phyloP scores from a whole-genome alignment of 2,113 vertebrate species.

The Reinhardtius hippoglossoides region DNA sequence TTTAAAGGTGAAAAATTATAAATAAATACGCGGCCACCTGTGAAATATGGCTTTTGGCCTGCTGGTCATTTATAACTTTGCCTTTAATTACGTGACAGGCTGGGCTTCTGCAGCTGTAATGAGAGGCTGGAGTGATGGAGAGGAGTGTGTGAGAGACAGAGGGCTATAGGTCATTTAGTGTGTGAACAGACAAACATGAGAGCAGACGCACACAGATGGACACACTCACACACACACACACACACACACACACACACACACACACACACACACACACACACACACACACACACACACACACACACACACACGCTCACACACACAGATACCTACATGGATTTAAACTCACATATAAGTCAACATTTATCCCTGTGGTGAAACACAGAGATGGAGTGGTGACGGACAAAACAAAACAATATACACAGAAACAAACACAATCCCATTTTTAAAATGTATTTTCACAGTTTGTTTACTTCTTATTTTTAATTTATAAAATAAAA shows the following conservation, averaged over 20 bases:
- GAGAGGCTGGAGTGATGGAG: constrained; percentile 83
- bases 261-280: neutral
- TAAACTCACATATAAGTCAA: neutral
- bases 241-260: too few species aligned
- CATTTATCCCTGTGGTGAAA: neutral
- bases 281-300: neutral
- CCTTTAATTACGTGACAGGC: constrained; percentile 84
- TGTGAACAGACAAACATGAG: constrained; percentile 59
- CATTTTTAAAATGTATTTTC: neutral
- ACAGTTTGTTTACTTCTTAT: neutral
- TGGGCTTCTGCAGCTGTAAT: constrained; percentile 77
- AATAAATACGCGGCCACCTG: constrained; percentile 81
- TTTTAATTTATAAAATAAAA: neutral
- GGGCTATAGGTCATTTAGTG: constrained; percentile 73
- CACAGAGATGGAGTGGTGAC: neutral
- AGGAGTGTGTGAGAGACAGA: constrained; percentile 71
- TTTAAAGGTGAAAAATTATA: constrained; percentile 84
- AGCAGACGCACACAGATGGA: constrained; percentile 47
- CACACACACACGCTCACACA: too few species aligned
- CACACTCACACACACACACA: constrained; percentile 12
- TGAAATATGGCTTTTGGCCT: constrained; percentile 84
- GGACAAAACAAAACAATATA: neutral
- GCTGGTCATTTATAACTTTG: constrained; percentile 84
- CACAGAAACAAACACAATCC: neutral
- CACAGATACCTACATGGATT: too few species aligned